Evolutionary conservation across 2,888 invertebrate genomes (phyloP).

Genomic region (Vandiemenella viatica): DNA sequence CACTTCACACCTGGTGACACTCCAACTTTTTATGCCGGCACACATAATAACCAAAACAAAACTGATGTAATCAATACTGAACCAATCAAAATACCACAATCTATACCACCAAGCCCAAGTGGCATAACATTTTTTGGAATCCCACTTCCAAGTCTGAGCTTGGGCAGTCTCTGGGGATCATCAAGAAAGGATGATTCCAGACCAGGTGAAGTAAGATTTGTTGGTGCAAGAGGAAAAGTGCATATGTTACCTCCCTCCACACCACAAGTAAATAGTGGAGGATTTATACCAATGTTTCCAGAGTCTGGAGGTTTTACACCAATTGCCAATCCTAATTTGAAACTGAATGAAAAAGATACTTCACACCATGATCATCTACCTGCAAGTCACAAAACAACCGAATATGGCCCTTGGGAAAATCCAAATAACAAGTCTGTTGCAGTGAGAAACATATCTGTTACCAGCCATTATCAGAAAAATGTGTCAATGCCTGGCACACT

Average conservation of each 20-base stretch:
- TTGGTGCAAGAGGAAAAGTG: conserved; percentile 21
- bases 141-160: conserved; percentile 52
- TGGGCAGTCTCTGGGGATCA: conserved; percentile 34
- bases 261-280: conserved; percentile 44
- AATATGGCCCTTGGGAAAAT: too few relatives aligned
- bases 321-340: conserved; percentile 33
- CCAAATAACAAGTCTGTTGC: too few relatives aligned
- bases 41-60: conserved; percentile 13
- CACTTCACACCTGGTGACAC: conserved; percentile 40
- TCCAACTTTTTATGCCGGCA: conserved; percentile 41
- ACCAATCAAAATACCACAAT: conserved; percentile 17
- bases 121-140: conserved; percentile 75
- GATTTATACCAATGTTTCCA: conserved; percentile 61
- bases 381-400: too few relatives aligned
- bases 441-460: too few relatives aligned
- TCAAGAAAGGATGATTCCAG: conserved; percentile 29
- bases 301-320: conserved; percentile 61
- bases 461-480: too few relatives aligned
- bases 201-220: conserved; percentile 9
- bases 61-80: conserved; percentile 20
- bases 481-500: too few relatives aligned
- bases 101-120: conserved; percentile 38
- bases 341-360: neutral
- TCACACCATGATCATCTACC: neutral
- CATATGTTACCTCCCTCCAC: conserved; percentile 32